Evolutionary conservation across 2,113 vertebrate genomes (phyloP).

Genomic region (Oncorhynchus keta): DNA sequence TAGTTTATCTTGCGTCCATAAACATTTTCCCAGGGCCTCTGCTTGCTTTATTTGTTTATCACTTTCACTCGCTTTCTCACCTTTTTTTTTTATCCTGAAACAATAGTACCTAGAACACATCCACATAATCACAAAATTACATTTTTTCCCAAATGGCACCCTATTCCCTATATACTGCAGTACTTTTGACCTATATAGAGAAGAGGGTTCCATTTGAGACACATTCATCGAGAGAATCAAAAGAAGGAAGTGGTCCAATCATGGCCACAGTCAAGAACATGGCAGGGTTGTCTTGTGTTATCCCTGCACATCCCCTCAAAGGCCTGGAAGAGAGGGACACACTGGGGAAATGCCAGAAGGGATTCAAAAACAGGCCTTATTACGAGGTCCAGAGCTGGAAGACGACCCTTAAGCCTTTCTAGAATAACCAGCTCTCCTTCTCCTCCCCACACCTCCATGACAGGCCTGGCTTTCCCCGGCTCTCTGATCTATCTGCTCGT

Average conservation of each 20-base stretch:
- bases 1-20: slow-evolving; percentile 44
- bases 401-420: background rate
- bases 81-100: background rate
- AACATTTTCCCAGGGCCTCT: slow-evolving; percentile 41
- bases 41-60: slow-evolving; percentile 23
- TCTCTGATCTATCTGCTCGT: too few relatives aligned
- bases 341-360: background rate
- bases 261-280: too few relatives aligned
- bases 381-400: background rate
- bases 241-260: too few relatives aligned
- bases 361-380: background rate
- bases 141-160: too few relatives aligned
- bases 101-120: background rate
- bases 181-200: too few relatives aligned
- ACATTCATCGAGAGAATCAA: too few relatives aligned
- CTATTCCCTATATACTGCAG: too few relatives aligned
- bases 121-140: too few relatives aligned
- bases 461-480: too few relatives aligned
- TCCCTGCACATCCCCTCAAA: background rate
- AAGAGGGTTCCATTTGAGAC: too few relatives aligned
- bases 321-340: background rate
- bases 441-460: too few relatives aligned
- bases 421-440: background rate
- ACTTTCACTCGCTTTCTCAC: background rate
- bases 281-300: too few relatives aligned